Evolutionary conservation across 2,113 vertebrate genomes (phyloP), one percentile per base, ranked within the genome.

Genomic region (Toxotes jaculatrix): DNA sequence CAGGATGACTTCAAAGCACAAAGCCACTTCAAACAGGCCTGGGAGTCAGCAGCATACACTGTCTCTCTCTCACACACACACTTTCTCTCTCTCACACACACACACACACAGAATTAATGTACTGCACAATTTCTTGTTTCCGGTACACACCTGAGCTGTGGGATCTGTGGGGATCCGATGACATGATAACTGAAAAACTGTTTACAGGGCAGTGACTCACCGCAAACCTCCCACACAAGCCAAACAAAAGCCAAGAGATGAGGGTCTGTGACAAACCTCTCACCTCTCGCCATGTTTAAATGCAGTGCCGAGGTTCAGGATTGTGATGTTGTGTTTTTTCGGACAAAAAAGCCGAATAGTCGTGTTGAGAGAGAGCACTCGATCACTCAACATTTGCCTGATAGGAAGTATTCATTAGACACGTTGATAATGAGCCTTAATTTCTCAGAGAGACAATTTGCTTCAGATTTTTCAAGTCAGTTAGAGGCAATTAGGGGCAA

Each of bases 1-100:
- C 80, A 92, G 82, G 83, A 77, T 83, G 87, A 80, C 93, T 93
- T 94, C 93, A 94, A 94, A 94, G 93, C 84, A 80, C 63, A 84
- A 88, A 89, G 87, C 86, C 83, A 90, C 93, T 94, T 95, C 93
- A 95, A 94, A 94, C 92, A 89, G 86, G 51, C 75, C 82, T 9
- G 8, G 79, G 85, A 92, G 87, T 91, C 87, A 90, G 55, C 70
- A 31, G 62, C 65, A 60, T 5, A 82, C 64, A 43, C 80, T 0
- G 38, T 1, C 10, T 13, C 76, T 55, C 63, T 45, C 76, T 61
- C 61, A 74, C 31, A 62, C 6, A 86, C 34, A 74, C 49, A 12
- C 10, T 12, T 13, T 12, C 76, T 53, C 62, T 43, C 76, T 60
- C 61, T 55, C 71, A 60, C 31, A 34, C 42, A 66, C 72, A 69